These are phyloP conservation scores for Smithornis capensis DNA, from an alignment of 2,113 vertebrate genomes.

Conservation along the genomic window DNA sequence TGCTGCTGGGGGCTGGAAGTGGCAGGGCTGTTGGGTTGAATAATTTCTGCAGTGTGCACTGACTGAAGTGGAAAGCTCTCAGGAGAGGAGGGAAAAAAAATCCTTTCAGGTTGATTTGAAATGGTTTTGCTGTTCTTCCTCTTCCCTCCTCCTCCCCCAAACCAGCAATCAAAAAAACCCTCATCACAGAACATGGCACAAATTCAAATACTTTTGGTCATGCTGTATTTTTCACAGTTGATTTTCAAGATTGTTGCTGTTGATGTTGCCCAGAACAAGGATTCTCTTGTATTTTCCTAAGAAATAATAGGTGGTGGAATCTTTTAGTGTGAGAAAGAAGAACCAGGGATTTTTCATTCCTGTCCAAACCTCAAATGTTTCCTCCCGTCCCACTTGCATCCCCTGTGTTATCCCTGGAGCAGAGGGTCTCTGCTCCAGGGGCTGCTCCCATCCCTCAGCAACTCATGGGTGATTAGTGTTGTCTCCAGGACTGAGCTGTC, in stretches of 20 bases:
- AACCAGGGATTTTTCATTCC: background rate
- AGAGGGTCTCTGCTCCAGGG: background rate
- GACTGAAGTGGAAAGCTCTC: background rate
- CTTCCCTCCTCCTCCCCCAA: background rate
- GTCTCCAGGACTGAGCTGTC: background rate
- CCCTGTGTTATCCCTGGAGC: background rate
- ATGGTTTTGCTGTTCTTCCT: background rate
- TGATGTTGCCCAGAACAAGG: background rate
- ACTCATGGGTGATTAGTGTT: rapidly evolving
- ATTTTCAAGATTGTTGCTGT: background rate
- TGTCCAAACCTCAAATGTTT: background rate
- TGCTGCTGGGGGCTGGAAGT: background rate
- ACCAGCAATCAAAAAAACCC: background rate
- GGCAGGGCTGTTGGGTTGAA: background rate
- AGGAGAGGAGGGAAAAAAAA: background rate
- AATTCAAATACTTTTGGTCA: conserved; percentile 2
- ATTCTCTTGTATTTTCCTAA: background rate
- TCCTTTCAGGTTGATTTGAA: background rate
- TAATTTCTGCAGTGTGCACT: rapidly evolving
- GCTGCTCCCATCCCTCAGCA: background rate
- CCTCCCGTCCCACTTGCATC: background rate
- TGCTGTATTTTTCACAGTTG: background rate
- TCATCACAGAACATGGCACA: background rate
- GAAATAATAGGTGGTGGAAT: background rate
- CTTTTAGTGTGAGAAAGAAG: background rate